phyloP scores from a whole-genome alignment of 2,888 invertebrate genomes.

The Pherbina coryleti region DNA sequence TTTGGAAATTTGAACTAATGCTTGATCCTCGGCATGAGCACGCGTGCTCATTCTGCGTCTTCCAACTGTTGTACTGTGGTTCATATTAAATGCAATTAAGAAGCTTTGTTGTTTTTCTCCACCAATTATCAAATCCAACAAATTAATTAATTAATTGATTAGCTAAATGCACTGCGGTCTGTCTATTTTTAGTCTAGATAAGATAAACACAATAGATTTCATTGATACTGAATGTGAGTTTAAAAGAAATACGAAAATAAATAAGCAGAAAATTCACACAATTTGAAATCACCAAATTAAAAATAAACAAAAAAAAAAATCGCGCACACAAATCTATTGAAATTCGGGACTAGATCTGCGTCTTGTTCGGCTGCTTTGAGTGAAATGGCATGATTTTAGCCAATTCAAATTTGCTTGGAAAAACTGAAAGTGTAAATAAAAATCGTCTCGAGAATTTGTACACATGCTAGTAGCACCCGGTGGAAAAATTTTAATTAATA shows the following conservation, averaged over 20 bases:
- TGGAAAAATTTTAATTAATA: no score
- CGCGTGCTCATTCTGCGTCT: conserved; percentile 15
- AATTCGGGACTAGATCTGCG: background rate
- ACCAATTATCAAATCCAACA: background rate
- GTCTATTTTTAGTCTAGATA: conserved; percentile 6
- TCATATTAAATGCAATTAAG: conserved; percentile 16
- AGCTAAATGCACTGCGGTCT: background rate
- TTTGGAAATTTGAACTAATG: conserved; percentile 22
- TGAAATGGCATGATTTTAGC: background rate
- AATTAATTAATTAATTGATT: background rate
- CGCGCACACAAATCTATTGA: background rate
- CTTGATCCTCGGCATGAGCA: conserved; percentile 21
- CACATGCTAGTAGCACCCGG: no score
- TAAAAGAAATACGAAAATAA: conserved; percentile 24
- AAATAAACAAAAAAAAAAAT: background rate
- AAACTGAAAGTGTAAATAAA: no score
- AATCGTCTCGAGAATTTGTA: no score
- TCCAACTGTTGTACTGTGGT: conserved; percentile 10
- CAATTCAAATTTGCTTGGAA: no score
- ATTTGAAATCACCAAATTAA: background rate
- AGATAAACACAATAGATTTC: conserved; percentile 1
- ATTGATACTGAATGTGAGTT: conserved; percentile 14
- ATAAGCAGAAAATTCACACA: background rate
- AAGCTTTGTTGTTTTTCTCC: background rate
- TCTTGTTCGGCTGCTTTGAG: background rate